Evolutionary conservation across 2,113 vertebrate genomes (phyloP).

Genomic region (Psilopogon haemacephalus): DNA sequence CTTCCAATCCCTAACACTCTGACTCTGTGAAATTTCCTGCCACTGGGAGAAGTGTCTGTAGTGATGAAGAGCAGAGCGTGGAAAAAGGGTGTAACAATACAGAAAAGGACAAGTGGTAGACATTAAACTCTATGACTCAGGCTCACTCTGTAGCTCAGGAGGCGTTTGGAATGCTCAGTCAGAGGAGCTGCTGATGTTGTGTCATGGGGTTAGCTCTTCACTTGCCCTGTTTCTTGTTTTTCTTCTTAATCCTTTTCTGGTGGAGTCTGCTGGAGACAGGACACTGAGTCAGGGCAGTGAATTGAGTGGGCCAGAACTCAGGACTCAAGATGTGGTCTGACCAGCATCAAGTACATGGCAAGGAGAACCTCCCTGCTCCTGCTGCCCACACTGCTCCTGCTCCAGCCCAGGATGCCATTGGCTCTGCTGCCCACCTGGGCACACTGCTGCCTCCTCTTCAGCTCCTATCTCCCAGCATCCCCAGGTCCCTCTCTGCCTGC

Average conservation of each 20-base stretch:
- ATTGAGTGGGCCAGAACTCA: too few species aligned
- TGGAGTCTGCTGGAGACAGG: neutral
- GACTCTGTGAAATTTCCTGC: neutral
- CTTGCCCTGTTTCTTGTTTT: neutral
- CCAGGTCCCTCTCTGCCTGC: too few species aligned
- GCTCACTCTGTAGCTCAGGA: neutral
- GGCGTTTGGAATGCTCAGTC: neutral
- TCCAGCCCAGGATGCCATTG: too few species aligned
- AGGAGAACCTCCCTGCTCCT: too few species aligned
- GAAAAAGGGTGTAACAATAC: neutral
- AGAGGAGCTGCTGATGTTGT: neutral
- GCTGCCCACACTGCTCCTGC: too few species aligned
- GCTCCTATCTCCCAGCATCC: too few species aligned
- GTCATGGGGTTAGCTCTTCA: neutral
- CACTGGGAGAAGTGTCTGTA: neutral
- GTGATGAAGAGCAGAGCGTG: neutral
- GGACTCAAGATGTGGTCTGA: too few species aligned
- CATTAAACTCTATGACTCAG: neutral
- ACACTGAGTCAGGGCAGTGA: neutral
- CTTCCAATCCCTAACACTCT: too few species aligned
- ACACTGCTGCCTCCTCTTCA: too few species aligned
- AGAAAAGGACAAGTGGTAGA: neutral
- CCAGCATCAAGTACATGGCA: too few species aligned
- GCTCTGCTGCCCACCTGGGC: too few species aligned
- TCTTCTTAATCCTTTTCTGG: neutral